A percentile compares a stretch with the other conserved stretches of the same genome.
Conservation (phyloP, 2,888 invertebrate genomes). For the Ceramica pisi region DNA sequence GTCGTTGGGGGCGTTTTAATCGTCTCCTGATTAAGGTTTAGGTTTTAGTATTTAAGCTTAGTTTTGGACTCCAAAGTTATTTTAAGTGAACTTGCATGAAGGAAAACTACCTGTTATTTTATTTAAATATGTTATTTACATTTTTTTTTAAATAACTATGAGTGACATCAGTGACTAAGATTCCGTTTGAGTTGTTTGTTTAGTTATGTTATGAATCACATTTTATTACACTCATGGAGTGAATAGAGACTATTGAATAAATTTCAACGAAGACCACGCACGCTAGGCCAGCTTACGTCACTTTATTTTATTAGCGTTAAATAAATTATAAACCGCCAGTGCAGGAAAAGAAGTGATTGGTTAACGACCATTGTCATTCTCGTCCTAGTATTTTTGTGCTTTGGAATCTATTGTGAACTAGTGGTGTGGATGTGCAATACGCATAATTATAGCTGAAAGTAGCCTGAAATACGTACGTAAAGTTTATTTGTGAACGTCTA, state of each 20-base stretch:
- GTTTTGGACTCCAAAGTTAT: too few relatives aligned
- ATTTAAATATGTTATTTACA: conserved; percentile 4
- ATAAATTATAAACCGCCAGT: conserved; percentile 21
- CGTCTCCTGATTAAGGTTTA: not conserved
- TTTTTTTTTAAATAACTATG: conserved; percentile 8
- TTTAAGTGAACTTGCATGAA: not conserved
- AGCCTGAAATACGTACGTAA: not conserved
- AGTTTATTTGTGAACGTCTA: not conserved
- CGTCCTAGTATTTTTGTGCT: not conserved
- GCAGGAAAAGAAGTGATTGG: conserved; percentile 32
- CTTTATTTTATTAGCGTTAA: conserved; percentile 16
- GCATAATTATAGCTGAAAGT: not conserved
- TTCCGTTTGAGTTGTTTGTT: conserved; percentile 18
- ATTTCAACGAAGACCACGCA: conserved; percentile 23
- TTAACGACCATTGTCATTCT: not conserved
- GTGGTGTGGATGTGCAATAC: not conserved
- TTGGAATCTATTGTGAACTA: not conserved
- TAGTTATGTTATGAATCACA: conserved; percentile 40
- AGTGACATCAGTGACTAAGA: conserved; percentile 33
- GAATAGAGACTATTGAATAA: conserved; percentile 32
- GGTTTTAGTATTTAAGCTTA: not conserved
- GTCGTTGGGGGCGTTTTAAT: not conserved
- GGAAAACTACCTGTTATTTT: not conserved
- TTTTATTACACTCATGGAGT: conserved; percentile 40
- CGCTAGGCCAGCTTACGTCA: conserved; percentile 29